A percentile compares a stretch with the other conserved stretches of the same genome.
phyloP scores from a whole-genome alignment of 2,113 vertebrate genomes.

The Bos indicus region DNA sequence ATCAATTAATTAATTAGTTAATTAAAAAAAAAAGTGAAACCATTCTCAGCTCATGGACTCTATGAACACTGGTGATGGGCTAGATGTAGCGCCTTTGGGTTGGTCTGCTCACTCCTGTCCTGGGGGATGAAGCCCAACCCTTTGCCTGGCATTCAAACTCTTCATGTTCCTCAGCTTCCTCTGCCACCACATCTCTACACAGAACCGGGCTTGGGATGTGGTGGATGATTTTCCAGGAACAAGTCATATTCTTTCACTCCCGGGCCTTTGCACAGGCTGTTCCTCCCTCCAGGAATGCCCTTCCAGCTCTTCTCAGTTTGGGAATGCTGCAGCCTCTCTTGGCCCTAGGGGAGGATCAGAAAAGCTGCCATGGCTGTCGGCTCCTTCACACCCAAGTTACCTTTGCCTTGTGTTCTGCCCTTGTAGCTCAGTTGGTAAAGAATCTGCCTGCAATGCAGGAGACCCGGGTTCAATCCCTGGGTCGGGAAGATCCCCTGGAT shows the following conservation, averaged over 20 bases:
- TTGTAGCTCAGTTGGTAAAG: neutral
- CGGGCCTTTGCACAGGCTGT: neutral
- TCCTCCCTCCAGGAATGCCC: neutral
- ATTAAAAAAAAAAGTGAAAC: neutral
- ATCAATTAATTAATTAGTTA: neutral
- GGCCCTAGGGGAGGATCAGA: neutral
- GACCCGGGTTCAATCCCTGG: neutral
- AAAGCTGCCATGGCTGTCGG: accelerated
- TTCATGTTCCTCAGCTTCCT: neutral
- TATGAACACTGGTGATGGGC: neutral
- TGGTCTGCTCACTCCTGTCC: neutral
- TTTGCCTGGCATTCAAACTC: accelerated
- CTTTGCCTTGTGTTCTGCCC: neutral
- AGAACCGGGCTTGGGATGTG: accelerated
- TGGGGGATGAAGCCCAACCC: neutral
- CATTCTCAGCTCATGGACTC: neutral
- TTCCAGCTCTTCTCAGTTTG: too few species aligned
- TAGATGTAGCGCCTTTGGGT: accelerated
- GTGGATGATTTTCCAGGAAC: neutral
- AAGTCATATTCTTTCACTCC: neutral
- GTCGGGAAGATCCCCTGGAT: neutral
- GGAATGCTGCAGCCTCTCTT: neutral
- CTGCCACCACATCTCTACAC: accelerated
- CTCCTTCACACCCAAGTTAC: neutral
- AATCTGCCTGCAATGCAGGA: neutral